Percentiles rank a stretch among this genome's conserved stretches.
Conservation (phyloP, 1,140 invertebrate genomes). For the Rhopalosiphum maidis region DNA sequence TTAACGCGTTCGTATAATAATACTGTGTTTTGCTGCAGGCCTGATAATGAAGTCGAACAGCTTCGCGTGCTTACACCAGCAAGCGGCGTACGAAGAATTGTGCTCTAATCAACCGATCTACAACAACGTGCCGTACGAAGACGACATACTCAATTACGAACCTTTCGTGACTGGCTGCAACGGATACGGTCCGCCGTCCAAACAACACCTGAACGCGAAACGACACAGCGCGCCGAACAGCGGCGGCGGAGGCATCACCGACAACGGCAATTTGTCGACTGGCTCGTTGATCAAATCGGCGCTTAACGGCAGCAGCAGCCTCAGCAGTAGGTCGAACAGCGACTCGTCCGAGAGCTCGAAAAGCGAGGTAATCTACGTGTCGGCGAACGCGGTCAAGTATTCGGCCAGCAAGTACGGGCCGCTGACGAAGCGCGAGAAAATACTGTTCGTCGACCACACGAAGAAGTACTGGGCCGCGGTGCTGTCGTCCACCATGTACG, state of each 20-base stretch:
- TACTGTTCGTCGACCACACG: constrained; percentile 59
- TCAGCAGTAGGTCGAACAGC: constrained; percentile 42
- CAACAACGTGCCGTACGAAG: constrained; percentile 52
- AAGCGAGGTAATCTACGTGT: constrained; percentile 58
- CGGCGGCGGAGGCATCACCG: background rate
- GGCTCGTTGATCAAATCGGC: background rate
- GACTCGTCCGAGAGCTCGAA: constrained; percentile 49
- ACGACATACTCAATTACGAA: constrained; percentile 37
- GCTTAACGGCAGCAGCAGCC: constrained; percentile 15
- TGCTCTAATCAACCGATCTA: constrained; percentile 42
- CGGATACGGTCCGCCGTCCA: background rate
- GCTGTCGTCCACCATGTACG: constrained; percentile 57
- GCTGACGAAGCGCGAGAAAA: constrained; percentile 58
- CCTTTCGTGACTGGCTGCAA: background rate
- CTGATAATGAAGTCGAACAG: constrained; percentile 47
- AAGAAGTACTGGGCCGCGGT: constrained; percentile 59
- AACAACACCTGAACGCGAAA: background rate
- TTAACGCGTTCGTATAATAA: background rate
- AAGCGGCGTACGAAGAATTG: constrained; percentile 49
- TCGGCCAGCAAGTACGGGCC: constrained; percentile 59
- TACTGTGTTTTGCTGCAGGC: background rate
- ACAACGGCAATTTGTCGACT: background rate
- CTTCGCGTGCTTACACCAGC: constrained; percentile 49
- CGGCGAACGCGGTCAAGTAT: constrained; percentile 59
- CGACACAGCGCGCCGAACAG: constrained; percentile 22